Percentiles rank a stretch among this genome's conserved stretches.
phyloP scores from a whole-genome alignment of 2,113 vertebrate genomes.

The Stegostoma tigrinum region DNA sequence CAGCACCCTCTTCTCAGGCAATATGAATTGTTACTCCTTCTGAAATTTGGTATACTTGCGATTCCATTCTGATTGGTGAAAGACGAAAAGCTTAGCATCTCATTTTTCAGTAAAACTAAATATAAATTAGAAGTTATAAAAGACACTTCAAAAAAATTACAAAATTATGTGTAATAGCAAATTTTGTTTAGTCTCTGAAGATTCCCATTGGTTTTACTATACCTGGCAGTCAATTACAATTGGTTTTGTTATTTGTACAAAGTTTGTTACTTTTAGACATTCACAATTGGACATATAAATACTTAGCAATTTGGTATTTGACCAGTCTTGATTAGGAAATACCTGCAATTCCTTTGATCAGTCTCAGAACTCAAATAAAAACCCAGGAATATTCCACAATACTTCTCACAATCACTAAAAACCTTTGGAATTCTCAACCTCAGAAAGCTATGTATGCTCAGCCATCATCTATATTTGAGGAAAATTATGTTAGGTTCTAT shows the following conservation, averaged over 20 bases:
- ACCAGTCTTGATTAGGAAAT: not conserved
- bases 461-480: too few species aligned
- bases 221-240: not conserved
- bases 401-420: not conserved
- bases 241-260: not conserved
- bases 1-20: too few species aligned
- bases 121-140: too few species aligned
- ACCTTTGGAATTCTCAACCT: too few species aligned
- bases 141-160: too few species aligned
- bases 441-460: too few species aligned
- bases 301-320: not conserved
- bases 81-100: too few species aligned
- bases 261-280: not conserved
- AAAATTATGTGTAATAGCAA: not conserved
- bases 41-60: too few species aligned
- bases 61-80: too few species aligned
- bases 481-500: too few species aligned
- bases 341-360: not conserved
- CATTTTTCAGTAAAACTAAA: too few species aligned
- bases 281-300: not conserved
- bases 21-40: too few species aligned
- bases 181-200: not conserved
- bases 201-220: not conserved
- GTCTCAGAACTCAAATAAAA: not conserved
- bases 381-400: not conserved